Base-by-base conservation (phyloP, 1,140 invertebrate genomes). In the Drosophila orena region DNA sequence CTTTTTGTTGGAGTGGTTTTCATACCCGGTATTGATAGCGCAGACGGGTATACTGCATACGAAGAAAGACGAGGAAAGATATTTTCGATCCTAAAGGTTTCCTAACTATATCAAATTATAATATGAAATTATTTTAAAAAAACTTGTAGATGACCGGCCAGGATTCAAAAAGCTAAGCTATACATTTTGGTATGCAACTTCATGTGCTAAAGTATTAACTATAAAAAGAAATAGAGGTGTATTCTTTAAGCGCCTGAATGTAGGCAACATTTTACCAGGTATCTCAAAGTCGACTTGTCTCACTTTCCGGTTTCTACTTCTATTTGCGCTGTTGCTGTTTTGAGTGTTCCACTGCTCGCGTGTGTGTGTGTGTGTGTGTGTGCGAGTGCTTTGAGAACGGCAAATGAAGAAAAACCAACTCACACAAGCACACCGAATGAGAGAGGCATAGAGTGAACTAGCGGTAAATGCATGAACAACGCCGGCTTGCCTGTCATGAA, bases 1-100 rank as follows among this genome's bases (percentile, higher is more conserved):
- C 85, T 89, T 89, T 85, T 78, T 90, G 78, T 75, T 89, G 76
- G 84, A 89, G 84, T 89, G 84, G 69, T 84, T 89, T 89, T 44
- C 11, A 60, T 59, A 60, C 60, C 60, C 30, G 17, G 14, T n/a
- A 15, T n/a, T 42, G 0, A 10, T 30, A 34, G 11, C 24, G 4
- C 12, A 10, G 14, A 0, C 24, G 17, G 24, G 54, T 34, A 42
- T 59, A 5, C 14, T 12, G 1, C 10, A 20, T 12, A 4, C 24
- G 24, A 24, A 4, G 2, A 4, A 24, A 3, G 3, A 24, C 22
- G 22, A 0, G 0, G 0, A 22, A 35, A 8, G 7, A 30, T 8
- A 8, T 1, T 30, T 30, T 30, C 1, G 7, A 27, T 0, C 7
- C 27, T 27, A 27, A 7, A 27, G 27, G 27, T 27, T 30, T 30